Conservation (phyloP, 2,113 vertebrate genomes). For the Fulmarus glacialis region DNA sequence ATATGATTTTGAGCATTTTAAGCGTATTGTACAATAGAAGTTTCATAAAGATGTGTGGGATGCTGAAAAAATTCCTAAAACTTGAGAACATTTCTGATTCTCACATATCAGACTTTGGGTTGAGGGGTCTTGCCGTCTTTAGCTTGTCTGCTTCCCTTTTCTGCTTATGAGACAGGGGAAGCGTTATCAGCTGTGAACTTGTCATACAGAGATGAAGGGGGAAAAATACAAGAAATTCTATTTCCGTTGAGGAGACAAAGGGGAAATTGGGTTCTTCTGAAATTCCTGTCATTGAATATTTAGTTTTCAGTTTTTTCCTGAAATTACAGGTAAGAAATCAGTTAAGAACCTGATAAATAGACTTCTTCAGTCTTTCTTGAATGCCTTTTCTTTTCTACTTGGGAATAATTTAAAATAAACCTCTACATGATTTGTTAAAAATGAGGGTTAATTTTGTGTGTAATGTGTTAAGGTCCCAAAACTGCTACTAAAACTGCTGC, state of each 20-base stretch:
- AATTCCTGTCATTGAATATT: background rate
- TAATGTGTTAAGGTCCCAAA: background rate
- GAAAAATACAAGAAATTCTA: background rate
- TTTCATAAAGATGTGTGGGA: background rate
- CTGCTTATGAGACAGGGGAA: background rate
- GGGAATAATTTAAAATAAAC: background rate
- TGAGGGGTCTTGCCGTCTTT: background rate
- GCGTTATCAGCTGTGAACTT: background rate
- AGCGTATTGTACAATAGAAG: background rate
- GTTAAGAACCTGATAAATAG: background rate
- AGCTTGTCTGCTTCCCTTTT: background rate
- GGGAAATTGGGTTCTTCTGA: background rate
- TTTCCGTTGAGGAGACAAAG: background rate
- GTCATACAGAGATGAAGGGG: background rate
- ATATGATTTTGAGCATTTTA: background rate
- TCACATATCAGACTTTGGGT: background rate
- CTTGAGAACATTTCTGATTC: background rate
- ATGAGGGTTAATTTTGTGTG: background rate
- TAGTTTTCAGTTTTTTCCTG: background rate
- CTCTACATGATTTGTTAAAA: background rate
- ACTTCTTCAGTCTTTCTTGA: background rate
- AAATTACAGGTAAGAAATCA: background rate
- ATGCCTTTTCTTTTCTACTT: background rate
- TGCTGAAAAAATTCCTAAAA: background rate
- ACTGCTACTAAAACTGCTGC: background rate